Conservation (phyloP, 2,888 invertebrate species). For the Mesorhabditis spiculigera region DNA sequence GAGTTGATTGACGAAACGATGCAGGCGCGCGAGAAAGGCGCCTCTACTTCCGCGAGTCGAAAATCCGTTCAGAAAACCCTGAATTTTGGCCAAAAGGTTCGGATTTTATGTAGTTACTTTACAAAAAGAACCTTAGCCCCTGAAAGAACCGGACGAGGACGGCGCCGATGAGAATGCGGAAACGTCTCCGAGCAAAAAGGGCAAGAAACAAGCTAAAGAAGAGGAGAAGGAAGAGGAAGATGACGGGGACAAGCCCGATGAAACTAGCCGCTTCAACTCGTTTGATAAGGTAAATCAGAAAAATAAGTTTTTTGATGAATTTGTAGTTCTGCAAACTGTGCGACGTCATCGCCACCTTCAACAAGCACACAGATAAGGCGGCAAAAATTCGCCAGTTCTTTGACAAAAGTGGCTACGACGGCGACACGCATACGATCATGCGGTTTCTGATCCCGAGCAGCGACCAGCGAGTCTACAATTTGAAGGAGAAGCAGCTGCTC, state of each 20-base stretch:
- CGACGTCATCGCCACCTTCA: slow-evolving; percentile 24
- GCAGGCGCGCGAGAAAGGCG: slow-evolving; percentile 23
- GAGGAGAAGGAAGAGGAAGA: slow-evolving; percentile 11
- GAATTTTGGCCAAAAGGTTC: background rate
- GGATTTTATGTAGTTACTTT: no score
- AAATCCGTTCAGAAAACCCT: background rate
- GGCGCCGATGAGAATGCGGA: slow-evolving; percentile 13
- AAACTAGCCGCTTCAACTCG: slow-evolving; percentile 28
- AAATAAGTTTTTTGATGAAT: background rate
- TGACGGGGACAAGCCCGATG: slow-evolving; percentile 12
- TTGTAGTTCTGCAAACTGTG: slow-evolving; percentile 39
- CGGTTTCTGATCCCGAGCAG: slow-evolving; percentile 71
- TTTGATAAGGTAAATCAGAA: slow-evolving; percentile 25
- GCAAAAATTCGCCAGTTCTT: slow-evolving; percentile 20
- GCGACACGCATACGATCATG: background rate
- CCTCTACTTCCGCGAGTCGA: background rate
- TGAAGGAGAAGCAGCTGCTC: slow-evolving; percentile 84
- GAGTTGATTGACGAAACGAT: slow-evolving; percentile 34
- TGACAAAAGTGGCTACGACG: slow-evolving; percentile 15
- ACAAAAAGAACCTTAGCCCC: no score
- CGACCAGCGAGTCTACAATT: slow-evolving; percentile 80
- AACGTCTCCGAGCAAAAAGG: slow-evolving; percentile 14
- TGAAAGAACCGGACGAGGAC: no score
- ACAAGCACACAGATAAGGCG: slow-evolving; percentile 31
- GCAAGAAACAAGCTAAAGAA: slow-evolving; percentile 9